Percentiles rank a stretch among this genome's conserved stretches.
phyloP scores from a whole-genome alignment of 2,113 vertebrate genomes.

The Paratilapia polleni region DNA sequence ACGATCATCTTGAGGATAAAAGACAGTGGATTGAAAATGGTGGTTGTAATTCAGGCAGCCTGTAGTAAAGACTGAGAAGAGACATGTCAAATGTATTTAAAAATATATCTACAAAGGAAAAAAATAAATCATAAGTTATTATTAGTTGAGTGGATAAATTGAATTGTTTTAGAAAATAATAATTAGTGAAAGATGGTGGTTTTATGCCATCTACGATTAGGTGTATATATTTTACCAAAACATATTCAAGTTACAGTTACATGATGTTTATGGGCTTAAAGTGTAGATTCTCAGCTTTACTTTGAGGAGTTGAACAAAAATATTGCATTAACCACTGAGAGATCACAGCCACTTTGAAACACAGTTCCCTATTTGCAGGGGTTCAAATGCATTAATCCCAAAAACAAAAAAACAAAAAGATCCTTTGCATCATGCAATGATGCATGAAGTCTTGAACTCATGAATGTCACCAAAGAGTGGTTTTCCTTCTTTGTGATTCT shows the following conservation, averaged over 20 bases:
- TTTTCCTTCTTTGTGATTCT: background rate
- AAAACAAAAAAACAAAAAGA: background rate
- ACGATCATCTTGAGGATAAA: slow-evolving; percentile 6
- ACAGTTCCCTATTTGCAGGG: background rate
- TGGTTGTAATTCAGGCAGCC: background rate
- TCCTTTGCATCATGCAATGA: background rate
- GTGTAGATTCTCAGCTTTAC: background rate
- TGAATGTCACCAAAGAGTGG: background rate
- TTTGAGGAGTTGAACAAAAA: background rate
- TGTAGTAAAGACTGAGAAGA: background rate
- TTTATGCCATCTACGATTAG: background rate
- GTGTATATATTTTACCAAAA: rapidly evolving
- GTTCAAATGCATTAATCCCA: background rate
- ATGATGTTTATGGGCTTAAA: background rate
- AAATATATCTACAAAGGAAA: background rate
- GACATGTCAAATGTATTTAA: background rate
- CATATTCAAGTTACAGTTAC: no score
- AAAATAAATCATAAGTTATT: background rate
- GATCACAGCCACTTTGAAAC: background rate
- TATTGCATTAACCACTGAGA: background rate
- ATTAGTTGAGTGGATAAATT: background rate
- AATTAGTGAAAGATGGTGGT: background rate
- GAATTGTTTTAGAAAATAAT: background rate
- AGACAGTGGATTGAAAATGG: background rate
- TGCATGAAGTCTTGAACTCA: background rate